These are phyloP conservation scores for Allophyes oxyacanthae DNA, from an alignment of 2,888 invertebrate species.

Conservation along the genomic window DNA sequence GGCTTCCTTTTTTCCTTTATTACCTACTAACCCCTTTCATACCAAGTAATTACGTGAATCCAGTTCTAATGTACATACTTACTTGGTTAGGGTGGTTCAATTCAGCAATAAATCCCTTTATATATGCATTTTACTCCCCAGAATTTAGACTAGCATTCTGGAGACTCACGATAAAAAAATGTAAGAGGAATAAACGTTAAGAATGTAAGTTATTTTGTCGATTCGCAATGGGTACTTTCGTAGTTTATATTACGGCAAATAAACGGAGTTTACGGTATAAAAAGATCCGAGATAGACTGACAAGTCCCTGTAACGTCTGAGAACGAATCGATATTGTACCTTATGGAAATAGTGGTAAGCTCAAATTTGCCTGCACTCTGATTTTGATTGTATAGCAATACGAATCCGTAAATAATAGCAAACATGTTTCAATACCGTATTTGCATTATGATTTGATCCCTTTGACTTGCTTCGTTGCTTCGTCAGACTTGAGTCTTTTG, in stretches of 20 bases:
- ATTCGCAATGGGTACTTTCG: constrained; percentile 21
- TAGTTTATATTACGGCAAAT: constrained; percentile 37
- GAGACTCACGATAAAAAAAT: constrained; percentile 93
- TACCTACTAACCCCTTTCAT: constrained; percentile 95
- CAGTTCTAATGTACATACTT: constrained; percentile 92
- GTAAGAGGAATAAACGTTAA: constrained; percentile 83
- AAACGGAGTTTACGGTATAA: constrained; percentile 27
- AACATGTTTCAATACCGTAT: constrained; percentile 17
- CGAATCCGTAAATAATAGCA: constrained; percentile 14
- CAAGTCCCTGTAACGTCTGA: background rate
- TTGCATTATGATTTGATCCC: constrained; percentile 26
- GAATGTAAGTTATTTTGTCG: constrained; percentile 21
- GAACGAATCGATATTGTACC: constrained; percentile 12
- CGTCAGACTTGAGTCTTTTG: constrained; percentile 4
- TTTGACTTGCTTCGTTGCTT: background rate
- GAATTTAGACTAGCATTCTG: constrained; percentile 96
- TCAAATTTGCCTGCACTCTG: constrained; percentile 3
- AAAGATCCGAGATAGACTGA: constrained; percentile 10
- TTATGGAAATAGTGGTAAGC: constrained; percentile 6
- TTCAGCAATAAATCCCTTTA: constrained; percentile 96
- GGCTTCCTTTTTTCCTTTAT: constrained; percentile 96
- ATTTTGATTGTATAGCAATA: constrained; percentile 3
- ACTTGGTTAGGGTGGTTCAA: constrained; percentile 98
- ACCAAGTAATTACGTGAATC: constrained; percentile 89
- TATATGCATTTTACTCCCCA: constrained; percentile 96